Percentiles rank a stretch among this genome's conserved stretches.
These are phyloP conservation scores for Enoplosus armatus DNA, from an alignment of 2,797 vertebrate species.

Conservation along the genomic window DNA sequence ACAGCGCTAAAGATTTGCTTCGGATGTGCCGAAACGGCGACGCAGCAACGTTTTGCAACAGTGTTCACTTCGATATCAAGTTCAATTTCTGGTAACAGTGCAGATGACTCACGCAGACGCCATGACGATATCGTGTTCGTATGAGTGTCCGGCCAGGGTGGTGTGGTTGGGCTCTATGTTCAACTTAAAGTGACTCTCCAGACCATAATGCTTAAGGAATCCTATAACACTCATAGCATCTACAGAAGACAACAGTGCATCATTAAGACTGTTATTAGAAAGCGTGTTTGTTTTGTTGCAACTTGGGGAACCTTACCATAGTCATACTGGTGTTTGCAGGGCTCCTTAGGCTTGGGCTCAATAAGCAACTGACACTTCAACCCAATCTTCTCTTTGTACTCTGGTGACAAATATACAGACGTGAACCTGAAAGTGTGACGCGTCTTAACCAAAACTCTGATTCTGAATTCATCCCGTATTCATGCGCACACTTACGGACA, in stretches of 20 bases:
- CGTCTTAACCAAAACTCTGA: not conserved
- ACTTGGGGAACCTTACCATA: constrained; percentile 63
- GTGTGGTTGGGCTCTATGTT: constrained; percentile 85
- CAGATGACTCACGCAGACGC: constrained; percentile 70
- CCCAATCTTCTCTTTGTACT: constrained; percentile 84
- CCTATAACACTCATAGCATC: constrained; percentile 83
- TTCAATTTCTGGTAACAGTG: not conserved
- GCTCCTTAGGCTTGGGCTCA: constrained; percentile 82
- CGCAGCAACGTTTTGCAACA: not conserved
- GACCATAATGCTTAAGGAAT: constrained; percentile 79
- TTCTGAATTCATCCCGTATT: not conserved
- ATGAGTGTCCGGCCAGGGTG: constrained; percentile 82
- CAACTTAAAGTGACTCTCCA: constrained; percentile 81
- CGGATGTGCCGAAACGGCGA: not conserved
- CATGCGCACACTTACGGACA: constrained; percentile 64
- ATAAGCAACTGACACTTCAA: constrained; percentile 83
- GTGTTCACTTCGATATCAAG: not conserved
- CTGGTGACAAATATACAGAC: constrained; percentile 50
- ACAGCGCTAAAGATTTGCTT: not conserved
- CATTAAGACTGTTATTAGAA: not conserved
- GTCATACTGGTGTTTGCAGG: constrained; percentile 84
- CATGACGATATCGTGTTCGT: constrained; percentile 80
- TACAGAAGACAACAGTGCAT: constrained; percentile 26
- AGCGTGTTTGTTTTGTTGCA: not conserved
- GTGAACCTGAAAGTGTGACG: not conserved